These are phyloP conservation scores for Chamaea fasciata DNA, from an alignment of 2,113 vertebrate genomes.

Conservation along the genomic window DNA sequence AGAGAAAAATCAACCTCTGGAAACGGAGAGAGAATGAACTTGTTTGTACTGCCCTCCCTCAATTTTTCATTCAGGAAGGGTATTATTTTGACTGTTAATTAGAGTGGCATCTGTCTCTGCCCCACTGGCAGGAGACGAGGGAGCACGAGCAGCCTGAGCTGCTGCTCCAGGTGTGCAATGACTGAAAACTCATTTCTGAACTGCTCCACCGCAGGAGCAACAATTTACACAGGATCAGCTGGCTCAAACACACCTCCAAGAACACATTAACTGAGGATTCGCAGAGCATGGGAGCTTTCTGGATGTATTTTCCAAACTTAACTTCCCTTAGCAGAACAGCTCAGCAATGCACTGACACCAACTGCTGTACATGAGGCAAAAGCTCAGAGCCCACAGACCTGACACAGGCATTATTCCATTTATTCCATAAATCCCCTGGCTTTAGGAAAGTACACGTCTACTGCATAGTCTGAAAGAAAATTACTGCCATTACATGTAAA, in stretches of 20 bases:
- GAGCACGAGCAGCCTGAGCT: neutral
- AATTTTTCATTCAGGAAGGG: neutral
- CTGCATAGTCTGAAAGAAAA: neutral
- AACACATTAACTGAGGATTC: neutral
- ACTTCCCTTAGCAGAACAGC: neutral
- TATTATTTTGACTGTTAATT: neutral
- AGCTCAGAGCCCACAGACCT: neutral
- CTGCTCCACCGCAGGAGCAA: neutral
- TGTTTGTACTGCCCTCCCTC: neutral
- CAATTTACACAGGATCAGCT: neutral
- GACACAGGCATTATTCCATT: too few species aligned
- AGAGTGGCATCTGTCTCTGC: neutral
- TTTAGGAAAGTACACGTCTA: neutral
- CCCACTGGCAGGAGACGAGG: neutral
- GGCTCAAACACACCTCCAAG: neutral
- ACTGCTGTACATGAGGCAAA: rapidly evolving
- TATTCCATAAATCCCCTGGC: neutral
- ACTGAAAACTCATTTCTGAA: neutral
- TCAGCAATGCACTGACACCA: neutral
- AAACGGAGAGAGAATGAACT: neutral
- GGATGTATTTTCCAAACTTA: neutral
- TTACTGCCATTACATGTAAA: neutral
- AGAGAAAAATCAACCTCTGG: neutral
- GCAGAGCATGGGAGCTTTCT: neutral
- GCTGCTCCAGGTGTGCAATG: slow-evolving; percentile 3